Conservation (phyloP, 2,888 invertebrate species). For the Minunthozetes semirufus region DNA sequence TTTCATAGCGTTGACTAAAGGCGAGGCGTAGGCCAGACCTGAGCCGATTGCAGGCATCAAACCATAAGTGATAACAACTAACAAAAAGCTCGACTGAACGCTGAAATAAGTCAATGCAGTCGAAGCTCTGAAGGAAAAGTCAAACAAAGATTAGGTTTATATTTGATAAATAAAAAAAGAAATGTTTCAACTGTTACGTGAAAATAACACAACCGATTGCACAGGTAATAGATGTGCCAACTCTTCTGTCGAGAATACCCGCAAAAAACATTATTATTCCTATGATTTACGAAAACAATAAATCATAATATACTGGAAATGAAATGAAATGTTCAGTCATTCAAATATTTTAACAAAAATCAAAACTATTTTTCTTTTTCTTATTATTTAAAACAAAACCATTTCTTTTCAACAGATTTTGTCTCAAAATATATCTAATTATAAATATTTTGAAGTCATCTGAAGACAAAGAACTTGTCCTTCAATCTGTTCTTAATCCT, state of each 20-base stretch:
- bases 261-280: slow-evolving; percentile 47
- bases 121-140: slow-evolving; percentile 3
- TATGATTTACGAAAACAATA: slow-evolving; percentile 39
- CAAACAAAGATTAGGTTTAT: background rate
- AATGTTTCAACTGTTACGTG: slow-evolving; percentile 43
- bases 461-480: too few species aligned
- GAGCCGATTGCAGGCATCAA: slow-evolving; percentile 45
- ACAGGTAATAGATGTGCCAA: slow-evolving; percentile 45
- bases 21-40: slow-evolving; percentile 46
- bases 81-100: slow-evolving; percentile 41
- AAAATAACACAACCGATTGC: slow-evolving; percentile 45
- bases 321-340: slow-evolving; percentile 12
- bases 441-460: background rate
- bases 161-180: background rate
- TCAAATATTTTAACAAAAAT: background rate
- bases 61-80: slow-evolving; percentile 43
- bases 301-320: slow-evolving; percentile 4
- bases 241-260: slow-evolving; percentile 45
- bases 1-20: slow-evolving; percentile 46
- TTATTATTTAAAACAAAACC: background rate
- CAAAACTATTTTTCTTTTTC: background rate
- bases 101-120: slow-evolving; percentile 8
- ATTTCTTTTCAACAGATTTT: background rate
- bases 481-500: too few species aligned
- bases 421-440: too few species aligned